These are phyloP conservation scores for Epinotia demarniana DNA, from an alignment of 2,888 invertebrate species.

Conservation along the genomic window DNA sequence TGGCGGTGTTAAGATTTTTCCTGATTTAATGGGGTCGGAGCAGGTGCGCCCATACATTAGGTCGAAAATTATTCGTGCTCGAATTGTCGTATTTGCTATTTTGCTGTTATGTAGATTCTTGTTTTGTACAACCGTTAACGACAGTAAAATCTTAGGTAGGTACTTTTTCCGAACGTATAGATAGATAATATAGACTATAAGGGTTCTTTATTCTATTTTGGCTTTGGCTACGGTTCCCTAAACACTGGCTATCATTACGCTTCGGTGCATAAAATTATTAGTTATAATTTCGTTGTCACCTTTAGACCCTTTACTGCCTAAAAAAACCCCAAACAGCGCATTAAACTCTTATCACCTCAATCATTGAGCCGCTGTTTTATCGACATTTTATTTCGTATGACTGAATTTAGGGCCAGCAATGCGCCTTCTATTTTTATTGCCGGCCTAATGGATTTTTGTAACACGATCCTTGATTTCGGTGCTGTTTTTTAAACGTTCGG, in stretches of 20 bases:
- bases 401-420: slow-evolving; percentile 69
- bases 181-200: too few species aligned
- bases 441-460: slow-evolving; percentile 81
- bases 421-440: slow-evolving; percentile 79
- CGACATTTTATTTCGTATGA: slow-evolving; percentile 69
- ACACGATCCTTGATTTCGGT: slow-evolving; percentile 77
- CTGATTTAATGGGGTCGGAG: too few species aligned
- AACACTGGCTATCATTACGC: background rate
- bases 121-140: too few species aligned
- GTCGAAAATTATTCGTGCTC: too few species aligned
- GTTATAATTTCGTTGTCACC: background rate
- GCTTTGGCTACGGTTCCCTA: too few species aligned
- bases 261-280: background rate
- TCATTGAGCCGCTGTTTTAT: slow-evolving; percentile 52
- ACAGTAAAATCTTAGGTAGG: too few species aligned
- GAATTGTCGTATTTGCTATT: too few species aligned
- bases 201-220: too few species aligned
- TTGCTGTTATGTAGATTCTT: too few species aligned
- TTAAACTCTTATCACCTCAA: slow-evolving; percentile 52
- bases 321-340: slow-evolving; percentile 14
- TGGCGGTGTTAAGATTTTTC: too few species aligned
- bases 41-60: too few species aligned
- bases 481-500: slow-evolving; percentile 67
- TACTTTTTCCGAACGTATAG: too few species aligned
- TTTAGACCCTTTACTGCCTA: background rate